These are phyloP conservation scores for Drosophila kepulauana DNA, from an alignment of 1,140 invertebrate genomes.

Conservation along the genomic window DNA sequence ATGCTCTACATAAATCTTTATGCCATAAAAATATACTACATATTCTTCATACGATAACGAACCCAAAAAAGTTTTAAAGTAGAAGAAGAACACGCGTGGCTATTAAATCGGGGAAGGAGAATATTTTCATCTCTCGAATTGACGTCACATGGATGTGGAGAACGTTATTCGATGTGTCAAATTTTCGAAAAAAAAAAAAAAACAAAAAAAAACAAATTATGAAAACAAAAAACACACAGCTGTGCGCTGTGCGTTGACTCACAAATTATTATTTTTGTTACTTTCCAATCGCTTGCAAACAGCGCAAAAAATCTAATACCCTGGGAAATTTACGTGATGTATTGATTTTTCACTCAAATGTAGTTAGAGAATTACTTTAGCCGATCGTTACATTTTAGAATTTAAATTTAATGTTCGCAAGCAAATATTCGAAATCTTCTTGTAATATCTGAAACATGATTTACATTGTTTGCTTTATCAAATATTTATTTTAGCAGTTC, in stretches of 20 bases:
- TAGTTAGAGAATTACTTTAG: too few species aligned
- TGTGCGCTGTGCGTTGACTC: slow-evolving; percentile 19
- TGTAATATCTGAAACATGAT: too few species aligned
- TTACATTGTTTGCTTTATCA: neutral
- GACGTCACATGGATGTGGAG: slow-evolving; percentile 14
- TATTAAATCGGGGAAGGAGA: slow-evolving; percentile 11
- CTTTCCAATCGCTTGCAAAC: too few species aligned
- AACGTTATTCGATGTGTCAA: slow-evolving; percentile 5
- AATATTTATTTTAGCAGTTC: neutral
- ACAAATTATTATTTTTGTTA: slow-evolving; percentile 1
- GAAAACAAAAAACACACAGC: slow-evolving; percentile 7
- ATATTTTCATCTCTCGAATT: neutral
- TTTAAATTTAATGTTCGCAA: too few species aligned
- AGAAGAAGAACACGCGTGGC: slow-evolving; percentile 24
- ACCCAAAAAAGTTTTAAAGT: neutral
- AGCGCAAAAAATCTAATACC: too few species aligned
- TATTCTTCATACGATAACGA: too few species aligned
- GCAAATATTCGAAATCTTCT: too few species aligned
- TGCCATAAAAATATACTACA: slow-evolving; percentile 12
- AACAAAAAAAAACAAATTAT: neutral
- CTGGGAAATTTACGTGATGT: too few species aligned
- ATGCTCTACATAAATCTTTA: slow-evolving; percentile 22
- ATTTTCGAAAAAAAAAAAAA: slow-evolving; percentile 7
- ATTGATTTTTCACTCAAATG: too few species aligned
- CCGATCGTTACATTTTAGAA: too few species aligned